A percentile compares a stretch with the other conserved stretches of the same genome.
These are phyloP conservation scores for Chloropsis hardwickii DNA, from an alignment of 2,113 vertebrate species.

Conservation along the genomic window DNA sequence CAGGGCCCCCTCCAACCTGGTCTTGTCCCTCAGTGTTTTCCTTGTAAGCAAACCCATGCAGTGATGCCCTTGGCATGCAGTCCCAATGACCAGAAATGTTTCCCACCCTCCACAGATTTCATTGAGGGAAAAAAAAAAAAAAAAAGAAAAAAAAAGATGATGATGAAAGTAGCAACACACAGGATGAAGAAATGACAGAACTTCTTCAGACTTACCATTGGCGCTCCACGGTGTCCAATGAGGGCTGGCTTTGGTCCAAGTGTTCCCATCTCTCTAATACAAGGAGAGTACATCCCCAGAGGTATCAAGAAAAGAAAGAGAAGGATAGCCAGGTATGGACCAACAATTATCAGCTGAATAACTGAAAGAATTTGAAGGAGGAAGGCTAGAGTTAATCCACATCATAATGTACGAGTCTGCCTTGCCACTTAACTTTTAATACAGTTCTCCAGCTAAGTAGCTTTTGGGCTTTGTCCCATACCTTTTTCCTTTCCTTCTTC, in stretches of 20 bases:
- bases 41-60: background rate
- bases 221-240: slow-evolving; percentile 89
- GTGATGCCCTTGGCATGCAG: background rate
- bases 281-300: slow-evolving; percentile 90
- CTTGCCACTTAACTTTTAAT: background rate
- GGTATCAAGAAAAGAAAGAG: slow-evolving; percentile 85
- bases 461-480: background rate
- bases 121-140: background rate
- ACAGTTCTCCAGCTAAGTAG: background rate
- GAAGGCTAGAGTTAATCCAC: slow-evolving; percentile 58
- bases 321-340: slow-evolving; percentile 81
- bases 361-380: slow-evolving; percentile 74
- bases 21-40: background rate
- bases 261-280: slow-evolving; percentile 81
- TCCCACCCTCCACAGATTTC: background rate
- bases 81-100: background rate
- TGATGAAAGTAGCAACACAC: background rate
- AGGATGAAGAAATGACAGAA: background rate
- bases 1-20: background rate
- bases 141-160: background rate
- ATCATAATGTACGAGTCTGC: fast-evolving
- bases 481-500: background rate
- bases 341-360: slow-evolving; percentile 77
- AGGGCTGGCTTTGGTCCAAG: slow-evolving; percentile 84
- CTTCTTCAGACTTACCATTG: slow-evolving; percentile 81